Percentiles rank a stretch among this genome's conserved stretches.
Conservation (phyloP, 1,140 invertebrate species). For the Trichonephila clavipes region DNA sequence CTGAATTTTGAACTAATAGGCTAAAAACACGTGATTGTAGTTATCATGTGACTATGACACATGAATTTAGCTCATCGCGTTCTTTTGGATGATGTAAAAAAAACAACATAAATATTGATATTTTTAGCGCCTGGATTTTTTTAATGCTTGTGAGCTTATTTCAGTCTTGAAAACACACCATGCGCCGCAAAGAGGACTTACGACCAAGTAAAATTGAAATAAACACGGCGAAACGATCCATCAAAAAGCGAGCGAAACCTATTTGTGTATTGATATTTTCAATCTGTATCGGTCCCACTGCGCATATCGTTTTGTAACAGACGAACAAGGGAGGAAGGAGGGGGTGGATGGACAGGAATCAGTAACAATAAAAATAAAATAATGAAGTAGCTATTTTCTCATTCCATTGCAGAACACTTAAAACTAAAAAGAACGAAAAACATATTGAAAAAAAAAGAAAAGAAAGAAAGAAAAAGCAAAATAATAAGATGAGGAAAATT, state of each 20-base stretch:
- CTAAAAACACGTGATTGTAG: too few relatives aligned
- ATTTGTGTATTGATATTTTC: not conserved
- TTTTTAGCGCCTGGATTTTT: too few relatives aligned
- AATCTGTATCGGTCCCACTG: not conserved
- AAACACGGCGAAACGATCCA: not conserved
- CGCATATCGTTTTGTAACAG: not conserved
- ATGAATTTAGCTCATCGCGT: too few relatives aligned
- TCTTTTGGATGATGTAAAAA: too few relatives aligned
- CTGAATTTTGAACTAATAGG: too few relatives aligned
- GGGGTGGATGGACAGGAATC: not conserved
- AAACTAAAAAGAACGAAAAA: not conserved
- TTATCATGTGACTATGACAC: too few relatives aligned
- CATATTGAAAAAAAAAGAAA: not conserved
- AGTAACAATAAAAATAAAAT: not conserved
- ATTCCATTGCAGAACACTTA: constrained; percentile 1
- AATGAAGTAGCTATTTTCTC: constrained; percentile 27
- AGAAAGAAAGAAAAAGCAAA: not conserved
- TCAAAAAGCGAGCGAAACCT: not conserved
- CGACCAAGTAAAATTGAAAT: not conserved
- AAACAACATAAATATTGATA: too few relatives aligned
- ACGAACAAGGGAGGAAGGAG: not conserved
- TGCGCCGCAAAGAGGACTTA: not conserved
- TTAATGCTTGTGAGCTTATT: too few relatives aligned
- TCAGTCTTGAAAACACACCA: too few relatives aligned
- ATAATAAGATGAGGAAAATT: constrained; percentile 45